Evolutionary conservation across 2,113 vertebrate genomes (phyloP), one percentile per base, ranked within the genome.

Genomic region (Tiliqua scincoides): DNA sequence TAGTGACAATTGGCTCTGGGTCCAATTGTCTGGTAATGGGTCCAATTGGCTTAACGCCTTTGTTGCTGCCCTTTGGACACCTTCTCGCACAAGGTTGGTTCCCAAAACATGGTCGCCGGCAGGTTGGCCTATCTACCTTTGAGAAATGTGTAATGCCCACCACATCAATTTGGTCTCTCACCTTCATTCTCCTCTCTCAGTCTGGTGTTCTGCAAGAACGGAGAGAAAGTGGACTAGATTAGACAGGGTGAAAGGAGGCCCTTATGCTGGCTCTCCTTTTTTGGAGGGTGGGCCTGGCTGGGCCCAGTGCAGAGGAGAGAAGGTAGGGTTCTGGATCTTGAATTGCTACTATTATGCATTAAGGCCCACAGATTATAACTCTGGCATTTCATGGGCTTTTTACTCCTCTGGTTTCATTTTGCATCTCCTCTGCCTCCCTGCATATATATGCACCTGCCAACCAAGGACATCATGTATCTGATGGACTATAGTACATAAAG

Each of bases 131-230:
- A 74, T 21, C 40, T 52, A 30, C 37, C 40, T 23, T 9, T 35
- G n/a, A 35, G 54, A 8, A 32, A 79, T 40, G 77, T 20, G 12
- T 15, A 6, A 11, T 23, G 2, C 15, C 61, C 15, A 48, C 40
- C 15, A 3, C 1, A 10, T 27, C 62, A 57, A 57, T 32, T 23
- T 30, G 6, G 72, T 9, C 23, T 63, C 74, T 37, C n/a, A 79
- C 74, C 74, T 85, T 79, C 63, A 27, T 79, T 85, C 32, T 79
- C 75, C 48, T 85, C 63, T 25, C 25, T 78, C 25, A 79, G 43
- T 48, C 32, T 79, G 37, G 75, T 71, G 52, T 77, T 85, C 84
- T 84, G 83, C 61, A 75, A 43, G 20, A n/a, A 59, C 23, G 3
- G 4, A 43, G 27, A 71, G 21, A 68, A 70, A 62, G 27, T 2